Percentiles rank a stretch among this genome's conserved stretches.
Conservation (phyloP, 2,888 invertebrate species). For the Dynastes maya region DNA sequence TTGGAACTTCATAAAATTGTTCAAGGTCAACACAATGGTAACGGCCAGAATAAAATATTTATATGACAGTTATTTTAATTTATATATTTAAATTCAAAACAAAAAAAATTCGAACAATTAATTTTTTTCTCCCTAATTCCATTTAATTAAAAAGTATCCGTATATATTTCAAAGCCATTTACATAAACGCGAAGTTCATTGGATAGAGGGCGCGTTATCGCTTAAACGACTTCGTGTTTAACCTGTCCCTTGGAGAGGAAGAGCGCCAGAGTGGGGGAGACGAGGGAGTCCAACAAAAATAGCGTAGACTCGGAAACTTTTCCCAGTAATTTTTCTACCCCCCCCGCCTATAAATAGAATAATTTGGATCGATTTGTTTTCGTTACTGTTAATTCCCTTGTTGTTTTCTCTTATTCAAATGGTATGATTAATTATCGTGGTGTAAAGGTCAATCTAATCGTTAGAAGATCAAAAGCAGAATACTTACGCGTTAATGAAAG, state of each 20-base stretch:
- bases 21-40: no score
- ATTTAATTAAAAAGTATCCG: slow-evolving; percentile 24
- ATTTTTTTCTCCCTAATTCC: background rate
- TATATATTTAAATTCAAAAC: background rate
- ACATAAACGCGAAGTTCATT: slow-evolving; percentile 41
- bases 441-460: slow-evolving; percentile 7
- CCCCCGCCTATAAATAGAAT: slow-evolving; percentile 31
- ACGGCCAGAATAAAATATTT: no score
- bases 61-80: no score
- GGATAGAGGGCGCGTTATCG: slow-evolving; percentile 46
- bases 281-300: slow-evolving; percentile 35
- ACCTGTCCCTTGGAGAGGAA: slow-evolving; percentile 44
- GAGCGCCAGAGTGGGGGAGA: background rate
- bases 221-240: slow-evolving; percentile 46
- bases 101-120: background rate
- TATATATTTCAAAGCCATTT: slow-evolving; percentile 33
- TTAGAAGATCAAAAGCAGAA: background rate
- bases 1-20: no score
- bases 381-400: slow-evolving; percentile 5
- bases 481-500: slow-evolving; percentile 36
- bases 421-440: no score
- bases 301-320: slow-evolving; percentile 41
- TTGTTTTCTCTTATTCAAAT: no score
- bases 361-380: slow-evolving; percentile 43
- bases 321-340: slow-evolving; percentile 28